Base-by-base conservation (phyloP, 2,113 vertebrate genomes). In the Platycercus adscitus region DNA sequence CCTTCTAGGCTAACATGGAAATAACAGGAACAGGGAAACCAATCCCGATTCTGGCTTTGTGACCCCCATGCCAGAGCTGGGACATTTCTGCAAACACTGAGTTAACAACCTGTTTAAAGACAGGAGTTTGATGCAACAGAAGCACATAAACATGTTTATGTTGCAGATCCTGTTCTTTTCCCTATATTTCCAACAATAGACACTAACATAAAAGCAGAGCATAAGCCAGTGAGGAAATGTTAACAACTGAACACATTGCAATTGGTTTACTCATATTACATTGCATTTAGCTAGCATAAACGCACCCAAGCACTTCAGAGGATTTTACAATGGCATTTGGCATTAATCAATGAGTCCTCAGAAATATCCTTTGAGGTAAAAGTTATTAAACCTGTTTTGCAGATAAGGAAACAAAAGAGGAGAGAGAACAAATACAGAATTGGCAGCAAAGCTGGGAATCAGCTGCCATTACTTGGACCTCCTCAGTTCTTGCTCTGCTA, bases 341-440 rank as follows among this genome's bases (percentile, higher is more conserved):
- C 55, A 75, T 58, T 94, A 91, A 88, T 88, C 94, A 90, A 81
- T 10, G 33, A 94, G 65, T 83, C 60, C 52, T 79, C 76, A 78
- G 23, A 94, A 93, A 73, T 20, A 70, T 9, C 44, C 52, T 88
- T 35, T 64, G 64, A 91, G 47, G 64, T 64, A 78, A 87, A 73
- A 44, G 44, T 81, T 86, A 80, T 58, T 75, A 81, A 91, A 63
- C 44, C 60, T 49, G n/a, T 10, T 81, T 47, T 52, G 76, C 46
- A 90, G 64, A 73, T 39, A 89, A 56, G 28, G 44, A 56, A 90
- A 75, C 10, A 18, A 83, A 95, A 61, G 69, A 7, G 0, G n/a
- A 70, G 55, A 56, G 39, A 69, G 47, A 90, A 94, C 39, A 68
- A 94, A 80, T 11, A 58, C 68, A n/a, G 50, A 37, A 55, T 28